Base-by-base conservation (phyloP, 2,888 invertebrate species). In the Gortyna flavago region DNA sequence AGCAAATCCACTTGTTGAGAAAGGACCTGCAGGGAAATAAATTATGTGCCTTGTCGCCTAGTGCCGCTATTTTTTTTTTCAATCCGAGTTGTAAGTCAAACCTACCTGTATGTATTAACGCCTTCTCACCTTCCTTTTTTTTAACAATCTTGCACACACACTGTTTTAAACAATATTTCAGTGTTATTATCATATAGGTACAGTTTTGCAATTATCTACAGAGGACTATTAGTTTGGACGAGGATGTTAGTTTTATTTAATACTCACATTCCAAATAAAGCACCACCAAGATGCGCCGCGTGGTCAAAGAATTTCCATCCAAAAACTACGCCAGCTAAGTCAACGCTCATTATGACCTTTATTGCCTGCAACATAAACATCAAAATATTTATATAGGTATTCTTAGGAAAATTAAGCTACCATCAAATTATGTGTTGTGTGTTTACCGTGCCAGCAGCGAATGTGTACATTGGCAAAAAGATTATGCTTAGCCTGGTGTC, bases 261-360 rank as follows among this genome's bases (percentile, higher is more conserved):
- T 76, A 97, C 98, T 97, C 97, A 99, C 98, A 99, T 97, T 97
- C 99, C 99, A 96, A 98, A 99, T 62, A 98, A 91, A 64, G 98
- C 98, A 54, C 99, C 99, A 32, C 99, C 99, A 84, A 99, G 97
- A 97, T 99, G 99, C n/a, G 99, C 99, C 1, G 99, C 99, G 95
- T 99, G 99, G 94, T 99, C 99, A 91, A 99, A 99, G 89, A 99
- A 97, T 92, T 97, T 98, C 99, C 99, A 99, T 64, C 98, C 97
- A 79, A 99, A 93, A 13, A 99, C 75, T 64, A 99, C 97, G 44
- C 99, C 99, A 41, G 98, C 97, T 35, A 98, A 93, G 93, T 99
- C 99, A 75, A 99, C 94, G 18, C 98, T 97, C 95, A 99, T 97
- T 74, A 99, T 97, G 29, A 97, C 98, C 96, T 98, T 98, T 80